Conservation (phyloP, 2,113 vertebrate genomes). For the Butorides virescens region DNA sequence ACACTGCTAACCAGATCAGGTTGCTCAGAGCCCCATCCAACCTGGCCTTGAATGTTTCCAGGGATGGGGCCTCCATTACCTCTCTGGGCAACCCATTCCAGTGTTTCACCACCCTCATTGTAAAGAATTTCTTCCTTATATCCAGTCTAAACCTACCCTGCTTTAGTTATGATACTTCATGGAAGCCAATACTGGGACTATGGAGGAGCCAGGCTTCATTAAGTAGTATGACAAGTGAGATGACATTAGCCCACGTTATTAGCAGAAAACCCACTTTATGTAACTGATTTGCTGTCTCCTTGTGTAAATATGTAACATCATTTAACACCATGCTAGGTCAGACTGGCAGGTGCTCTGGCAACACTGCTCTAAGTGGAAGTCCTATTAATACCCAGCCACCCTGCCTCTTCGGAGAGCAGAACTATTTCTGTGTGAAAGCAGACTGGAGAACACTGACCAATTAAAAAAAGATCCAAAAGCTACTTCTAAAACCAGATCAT, state of each 20-base stretch:
- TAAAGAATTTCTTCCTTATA: no score
- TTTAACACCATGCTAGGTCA: not conserved
- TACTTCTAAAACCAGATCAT: not conserved
- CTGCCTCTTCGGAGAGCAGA: not conserved
- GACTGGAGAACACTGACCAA: not conserved
- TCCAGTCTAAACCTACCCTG: no score
- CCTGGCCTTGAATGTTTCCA: no score
- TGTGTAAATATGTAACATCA: not conserved
- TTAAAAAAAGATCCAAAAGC: not conserved
- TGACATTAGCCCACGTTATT: not conserved
- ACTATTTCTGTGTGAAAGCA: not conserved
- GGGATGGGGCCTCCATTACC: no score
- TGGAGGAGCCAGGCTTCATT: not conserved
- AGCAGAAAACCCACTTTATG: not conserved
- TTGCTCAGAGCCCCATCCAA: no score
- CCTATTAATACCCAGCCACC: not conserved
- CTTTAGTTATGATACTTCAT: not conserved
- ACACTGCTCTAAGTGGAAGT: not conserved
- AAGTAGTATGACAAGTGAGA: not conserved
- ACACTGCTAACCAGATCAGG: no score
- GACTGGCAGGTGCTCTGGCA: not conserved
- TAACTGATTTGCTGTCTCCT: not conserved
- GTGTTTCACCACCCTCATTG: no score
- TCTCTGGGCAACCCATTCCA: no score
- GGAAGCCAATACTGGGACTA: fast-evolving